Percentiles rank a stretch among this genome's conserved stretches.
Conservation (phyloP, 2,113 vertebrate species). For the Leptocoma aspasia region DNA sequence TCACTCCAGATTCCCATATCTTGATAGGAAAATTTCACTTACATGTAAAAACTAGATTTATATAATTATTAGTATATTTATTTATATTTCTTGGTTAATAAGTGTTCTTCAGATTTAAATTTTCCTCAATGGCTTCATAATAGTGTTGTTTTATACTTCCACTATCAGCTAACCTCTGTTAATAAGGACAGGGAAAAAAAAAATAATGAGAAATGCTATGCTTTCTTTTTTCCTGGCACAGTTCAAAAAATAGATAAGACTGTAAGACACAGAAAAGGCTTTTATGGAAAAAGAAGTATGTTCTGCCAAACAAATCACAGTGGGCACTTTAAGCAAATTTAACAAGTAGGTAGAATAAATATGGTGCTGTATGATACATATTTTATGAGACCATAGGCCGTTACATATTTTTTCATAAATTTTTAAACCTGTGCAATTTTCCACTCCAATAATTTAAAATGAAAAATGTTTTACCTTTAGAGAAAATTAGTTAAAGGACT, state of each 20-base stretch:
- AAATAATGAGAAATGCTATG: background rate
- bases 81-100: background rate
- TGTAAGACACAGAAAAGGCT: background rate
- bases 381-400: slow-evolving; percentile 21
- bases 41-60: background rate
- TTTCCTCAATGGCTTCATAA: background rate
- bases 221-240: background rate
- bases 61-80: background rate
- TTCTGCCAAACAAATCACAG: slow-evolving; percentile 34
- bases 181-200: background rate
- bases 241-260: background rate
- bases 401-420: slow-evolving; percentile 55
- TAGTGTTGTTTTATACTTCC: background rate
- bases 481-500: slow-evolving; percentile 23
- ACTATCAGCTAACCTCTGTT: background rate
- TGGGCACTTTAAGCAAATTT: slow-evolving; percentile 42
- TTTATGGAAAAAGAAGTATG: background rate
- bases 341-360: slow-evolving; percentile 47
- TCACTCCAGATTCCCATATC: background rate
- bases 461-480: slow-evolving; percentile 29
- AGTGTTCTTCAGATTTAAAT: background rate
- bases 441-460: slow-evolving; percentile 63
- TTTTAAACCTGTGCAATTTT: slow-evolving; percentile 60
- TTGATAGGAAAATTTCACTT: background rate
- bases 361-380: slow-evolving; percentile 33